phyloP scores from a whole-genome alignment of 2,113 vertebrate species.

The Deroptyus accipitrinus region DNA sequence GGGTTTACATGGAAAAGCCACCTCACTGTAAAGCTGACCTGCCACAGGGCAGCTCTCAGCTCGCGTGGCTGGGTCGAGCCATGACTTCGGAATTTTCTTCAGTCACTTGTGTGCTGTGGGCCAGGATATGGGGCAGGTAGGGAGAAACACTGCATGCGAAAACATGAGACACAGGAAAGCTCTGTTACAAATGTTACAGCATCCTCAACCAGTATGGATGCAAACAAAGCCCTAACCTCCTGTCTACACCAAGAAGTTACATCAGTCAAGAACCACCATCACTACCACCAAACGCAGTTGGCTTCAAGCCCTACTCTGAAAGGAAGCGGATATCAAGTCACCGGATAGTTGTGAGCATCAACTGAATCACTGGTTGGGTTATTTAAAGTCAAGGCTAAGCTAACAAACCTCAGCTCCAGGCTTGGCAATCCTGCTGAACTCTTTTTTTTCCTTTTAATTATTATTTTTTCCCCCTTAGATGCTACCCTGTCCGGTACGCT shows the following conservation, averaged over 20 bases:
- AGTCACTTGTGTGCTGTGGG: not conserved
- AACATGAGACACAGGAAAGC: not conserved
- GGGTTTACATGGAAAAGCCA: not conserved
- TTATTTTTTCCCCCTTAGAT: not conserved
- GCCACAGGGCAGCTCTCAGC: not conserved
- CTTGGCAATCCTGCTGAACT: not conserved
- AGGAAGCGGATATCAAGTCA: not conserved
- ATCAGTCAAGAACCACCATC: not conserved
- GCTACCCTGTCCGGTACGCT: not conserved
- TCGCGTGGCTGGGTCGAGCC: not conserved
- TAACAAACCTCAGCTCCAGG: not conserved
- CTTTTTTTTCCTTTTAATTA: not conserved
- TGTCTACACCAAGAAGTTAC: not conserved
- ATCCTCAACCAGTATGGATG: not conserved
- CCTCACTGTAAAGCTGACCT: not conserved
- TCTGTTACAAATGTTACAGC: not conserved
- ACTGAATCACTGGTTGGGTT: not conserved
- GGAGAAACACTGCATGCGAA: rapidly evolving
- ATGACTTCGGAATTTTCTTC: not conserved
- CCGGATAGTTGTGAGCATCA: not conserved
- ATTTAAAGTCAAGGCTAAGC: not conserved
- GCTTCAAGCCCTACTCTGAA: not conserved
- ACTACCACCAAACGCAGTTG: not conserved
- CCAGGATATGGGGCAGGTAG: not conserved
- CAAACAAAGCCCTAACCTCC: not conserved